Conservation (phyloP, 2,113 vertebrate genomes). For the Mionectes macconnelli region DNA sequence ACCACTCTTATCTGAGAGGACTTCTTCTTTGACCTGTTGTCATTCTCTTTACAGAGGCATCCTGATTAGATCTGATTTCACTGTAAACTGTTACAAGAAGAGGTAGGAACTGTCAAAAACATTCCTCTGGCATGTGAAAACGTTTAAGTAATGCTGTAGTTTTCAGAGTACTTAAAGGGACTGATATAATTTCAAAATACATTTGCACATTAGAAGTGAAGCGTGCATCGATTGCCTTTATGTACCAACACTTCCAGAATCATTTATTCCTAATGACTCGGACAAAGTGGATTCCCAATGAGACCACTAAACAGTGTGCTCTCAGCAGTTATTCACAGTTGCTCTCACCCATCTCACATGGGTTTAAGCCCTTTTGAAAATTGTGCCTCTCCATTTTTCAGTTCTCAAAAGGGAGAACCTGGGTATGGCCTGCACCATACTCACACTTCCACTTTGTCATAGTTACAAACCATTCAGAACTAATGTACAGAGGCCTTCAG, state of each 20-base stretch:
- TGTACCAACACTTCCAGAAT: neutral
- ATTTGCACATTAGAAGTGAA: neutral
- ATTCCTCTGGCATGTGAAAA: neutral
- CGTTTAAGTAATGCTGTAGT: neutral
- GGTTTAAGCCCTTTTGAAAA: neutral
- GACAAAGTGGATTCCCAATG: neutral
- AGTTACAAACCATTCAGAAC: neutral
- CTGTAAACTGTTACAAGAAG: neutral
- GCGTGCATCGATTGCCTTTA: neutral
- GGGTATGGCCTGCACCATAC: neutral
- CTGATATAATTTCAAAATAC: neutral
- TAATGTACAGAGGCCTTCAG: neutral
- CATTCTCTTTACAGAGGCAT: neutral
- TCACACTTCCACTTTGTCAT: neutral
- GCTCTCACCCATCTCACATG: neutral
- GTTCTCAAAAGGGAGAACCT: neutral
- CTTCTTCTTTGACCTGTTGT: neutral
- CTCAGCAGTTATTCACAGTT: neutral
- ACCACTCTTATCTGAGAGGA: neutral
- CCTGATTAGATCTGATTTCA: neutral
- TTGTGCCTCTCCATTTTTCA: neutral
- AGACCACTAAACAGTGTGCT: neutral
- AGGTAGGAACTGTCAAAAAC: neutral
- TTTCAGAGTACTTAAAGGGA: neutral
- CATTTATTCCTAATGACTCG: neutral